A percentile compares a stretch with the other conserved stretches of the same genome.
These are phyloP conservation scores for Solea senegalensis DNA, from an alignment of 2,113 vertebrate species.

Conservation along the genomic window DNA sequence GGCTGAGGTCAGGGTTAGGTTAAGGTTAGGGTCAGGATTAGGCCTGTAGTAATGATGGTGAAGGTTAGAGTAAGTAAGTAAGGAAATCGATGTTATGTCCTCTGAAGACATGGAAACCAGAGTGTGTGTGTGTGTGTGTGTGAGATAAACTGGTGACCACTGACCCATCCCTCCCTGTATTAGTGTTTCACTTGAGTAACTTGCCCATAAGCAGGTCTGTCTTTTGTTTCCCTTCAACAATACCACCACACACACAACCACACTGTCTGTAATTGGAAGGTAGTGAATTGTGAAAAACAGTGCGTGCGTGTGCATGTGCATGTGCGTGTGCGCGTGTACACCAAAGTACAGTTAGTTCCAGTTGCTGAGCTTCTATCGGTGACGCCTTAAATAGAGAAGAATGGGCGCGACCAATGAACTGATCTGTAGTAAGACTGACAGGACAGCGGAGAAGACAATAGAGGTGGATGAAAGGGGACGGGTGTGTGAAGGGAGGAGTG, in stretches of 20 bases:
- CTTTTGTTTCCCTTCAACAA: conserved; percentile 70
- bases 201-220: conserved; percentile 50
- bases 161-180: conserved; percentile 48
- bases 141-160: conserved; percentile 28
- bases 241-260: conserved; percentile 48
- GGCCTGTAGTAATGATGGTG: too few relatives aligned
- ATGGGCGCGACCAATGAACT: conserved; percentile 33
- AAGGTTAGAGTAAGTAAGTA: too few relatives aligned
- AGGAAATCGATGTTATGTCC: too few relatives aligned
- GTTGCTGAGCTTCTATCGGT: conserved; percentile 13
- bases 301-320: conserved; percentile 27
- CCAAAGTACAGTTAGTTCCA: conserved; percentile 52
- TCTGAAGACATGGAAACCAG: too few relatives aligned
- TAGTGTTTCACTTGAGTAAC: conserved; percentile 60
- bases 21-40: too few relatives aligned
- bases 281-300: conserved; percentile 45
- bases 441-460: conserved; percentile 36
- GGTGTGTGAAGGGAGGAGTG: conserved; percentile 7
- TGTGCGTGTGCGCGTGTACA: neutral
- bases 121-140: conserved; percentile 7
- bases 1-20: too few relatives aligned
- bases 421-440: conserved; percentile 41
- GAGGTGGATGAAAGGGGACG: conserved; percentile 9
- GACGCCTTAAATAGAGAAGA: conserved; percentile 33
- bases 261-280: conserved; percentile 40